Evolutionary conservation across 2,888 invertebrate species (phyloP).

Genomic region (Diarsia brunnea): DNA sequence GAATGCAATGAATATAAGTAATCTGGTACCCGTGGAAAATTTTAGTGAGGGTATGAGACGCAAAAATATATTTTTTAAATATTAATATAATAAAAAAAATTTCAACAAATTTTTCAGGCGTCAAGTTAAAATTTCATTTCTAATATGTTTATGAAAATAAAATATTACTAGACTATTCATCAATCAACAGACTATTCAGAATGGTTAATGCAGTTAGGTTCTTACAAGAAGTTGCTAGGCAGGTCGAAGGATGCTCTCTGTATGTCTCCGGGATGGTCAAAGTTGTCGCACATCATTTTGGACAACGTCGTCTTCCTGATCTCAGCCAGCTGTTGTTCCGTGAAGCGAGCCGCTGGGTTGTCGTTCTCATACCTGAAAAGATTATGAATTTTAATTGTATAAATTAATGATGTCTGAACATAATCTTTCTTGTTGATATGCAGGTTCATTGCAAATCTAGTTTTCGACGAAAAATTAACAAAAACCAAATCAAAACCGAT

Average conservation of each 20-base stretch:
- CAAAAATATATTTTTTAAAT: too few relatives aligned
- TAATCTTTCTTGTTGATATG: neutral
- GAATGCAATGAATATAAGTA: neutral
- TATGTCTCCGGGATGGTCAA: conserved; percentile 95
- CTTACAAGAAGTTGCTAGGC: conserved; percentile 96
- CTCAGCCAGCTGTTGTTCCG: conserved; percentile 96
- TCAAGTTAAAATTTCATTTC: neutral
- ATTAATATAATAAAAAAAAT: too few relatives aligned
- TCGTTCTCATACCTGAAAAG: conserved; percentile 95
- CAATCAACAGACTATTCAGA: neutral
- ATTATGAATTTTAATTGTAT: neutral
- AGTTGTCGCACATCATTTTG: conserved; percentile 97
- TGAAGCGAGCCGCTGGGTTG: conserved; percentile 94
- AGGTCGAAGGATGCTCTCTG: conserved; percentile 97
- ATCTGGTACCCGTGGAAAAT: neutral
- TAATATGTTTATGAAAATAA: neutral
- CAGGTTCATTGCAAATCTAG: neutral
- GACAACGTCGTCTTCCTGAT: conserved; percentile 96
- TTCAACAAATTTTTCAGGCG: neutral
- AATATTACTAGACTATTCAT: neutral
- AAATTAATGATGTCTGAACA: neutral
- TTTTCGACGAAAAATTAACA: neutral
- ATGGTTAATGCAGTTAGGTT: conserved; percentile 47
- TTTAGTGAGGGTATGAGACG: neutral
- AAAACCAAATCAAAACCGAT: neutral